Percentiles rank a stretch among this genome's conserved stretches.
Evolutionary conservation across 1,140 invertebrate genomes (phyloP).

Genomic region (Drosophila insularis): DNA sequence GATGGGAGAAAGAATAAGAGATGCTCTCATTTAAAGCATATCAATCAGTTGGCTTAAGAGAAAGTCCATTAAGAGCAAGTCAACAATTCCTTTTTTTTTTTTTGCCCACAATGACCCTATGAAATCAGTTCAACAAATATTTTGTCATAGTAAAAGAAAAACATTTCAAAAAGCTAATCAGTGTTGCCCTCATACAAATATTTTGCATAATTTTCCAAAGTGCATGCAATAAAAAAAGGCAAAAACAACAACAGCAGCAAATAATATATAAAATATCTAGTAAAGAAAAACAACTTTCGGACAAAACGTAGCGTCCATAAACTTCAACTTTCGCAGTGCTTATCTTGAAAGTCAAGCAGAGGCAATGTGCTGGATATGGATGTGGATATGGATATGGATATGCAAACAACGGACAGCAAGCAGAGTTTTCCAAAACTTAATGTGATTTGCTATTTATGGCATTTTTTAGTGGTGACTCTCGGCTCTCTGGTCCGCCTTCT

Average conservation of each 20-base stretch:
- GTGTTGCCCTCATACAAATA: constrained; percentile 17
- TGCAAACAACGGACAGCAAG: constrained; percentile 65
- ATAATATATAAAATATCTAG: constrained; percentile 27
- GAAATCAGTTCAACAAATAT: background rate
- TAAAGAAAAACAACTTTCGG: constrained; percentile 20
- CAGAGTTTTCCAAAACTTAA: constrained; percentile 67
- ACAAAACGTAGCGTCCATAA: constrained; percentile 63
- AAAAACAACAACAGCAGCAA: constrained; percentile 38
- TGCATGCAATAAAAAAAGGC: constrained; percentile 30
- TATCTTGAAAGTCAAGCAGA: constrained; percentile 50
- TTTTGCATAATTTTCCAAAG: constrained; percentile 26
- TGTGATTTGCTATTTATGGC: constrained; percentile 80
- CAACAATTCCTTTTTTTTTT: background rate
- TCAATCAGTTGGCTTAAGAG: background rate
- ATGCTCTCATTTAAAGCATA: no score
- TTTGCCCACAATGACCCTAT: background rate
- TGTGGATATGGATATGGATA: constrained; percentile 42
- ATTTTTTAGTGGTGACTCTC: constrained; percentile 50
- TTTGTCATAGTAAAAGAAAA: background rate
- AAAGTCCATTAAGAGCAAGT: no score
- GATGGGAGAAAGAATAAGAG: no score
- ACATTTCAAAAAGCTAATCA: constrained; percentile 14
- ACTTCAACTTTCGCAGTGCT: constrained; percentile 70
- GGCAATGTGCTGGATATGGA: background rate
- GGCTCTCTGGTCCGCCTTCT: background rate